Evolutionary conservation across 2,888 invertebrate species (phyloP).

Genomic region (Odontocerum albicorne): DNA sequence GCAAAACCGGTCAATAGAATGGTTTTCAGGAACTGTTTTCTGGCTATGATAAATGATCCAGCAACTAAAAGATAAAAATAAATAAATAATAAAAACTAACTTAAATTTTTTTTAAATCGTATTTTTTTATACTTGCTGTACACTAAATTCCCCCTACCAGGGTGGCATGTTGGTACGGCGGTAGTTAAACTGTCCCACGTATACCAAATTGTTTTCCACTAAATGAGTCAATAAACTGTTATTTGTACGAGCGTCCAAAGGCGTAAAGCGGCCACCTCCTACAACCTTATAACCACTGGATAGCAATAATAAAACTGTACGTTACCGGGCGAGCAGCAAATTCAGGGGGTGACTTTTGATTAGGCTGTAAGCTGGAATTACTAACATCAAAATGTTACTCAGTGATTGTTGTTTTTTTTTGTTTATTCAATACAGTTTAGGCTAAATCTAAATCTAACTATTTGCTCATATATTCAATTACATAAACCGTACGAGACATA

Average conservation of each 20-base stretch:
- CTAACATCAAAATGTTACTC: constrained; percentile 11
- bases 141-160: constrained; percentile 1
- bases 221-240: constrained; percentile 37
- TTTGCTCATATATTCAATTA: too few species aligned
- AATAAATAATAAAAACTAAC: not conserved
- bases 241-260: constrained; percentile 28
- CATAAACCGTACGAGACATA: too few species aligned
- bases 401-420: not conserved
- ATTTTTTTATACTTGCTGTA: too few species aligned
- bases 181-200: constrained; percentile 31
- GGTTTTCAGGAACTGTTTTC: too few species aligned
- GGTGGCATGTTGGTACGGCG: constrained; percentile 16
- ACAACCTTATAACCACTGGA: constrained; percentile 23
- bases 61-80: not conserved
- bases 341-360: constrained; percentile 28
- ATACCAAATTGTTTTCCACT: constrained; percentile 35
- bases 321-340: constrained; percentile 12
- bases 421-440: too few species aligned
- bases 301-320: constrained; percentile 21
- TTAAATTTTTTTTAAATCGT: not conserved
- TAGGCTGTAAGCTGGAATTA: constrained; percentile 23
- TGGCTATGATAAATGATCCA: not conserved
- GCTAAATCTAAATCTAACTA: too few species aligned
- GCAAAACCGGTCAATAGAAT: too few species aligned
- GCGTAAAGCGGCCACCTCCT: constrained; percentile 17